These are phyloP conservation scores for Selene dorsalis DNA, from an alignment of 2,797 vertebrate species.

Conservation along the genomic window DNA sequence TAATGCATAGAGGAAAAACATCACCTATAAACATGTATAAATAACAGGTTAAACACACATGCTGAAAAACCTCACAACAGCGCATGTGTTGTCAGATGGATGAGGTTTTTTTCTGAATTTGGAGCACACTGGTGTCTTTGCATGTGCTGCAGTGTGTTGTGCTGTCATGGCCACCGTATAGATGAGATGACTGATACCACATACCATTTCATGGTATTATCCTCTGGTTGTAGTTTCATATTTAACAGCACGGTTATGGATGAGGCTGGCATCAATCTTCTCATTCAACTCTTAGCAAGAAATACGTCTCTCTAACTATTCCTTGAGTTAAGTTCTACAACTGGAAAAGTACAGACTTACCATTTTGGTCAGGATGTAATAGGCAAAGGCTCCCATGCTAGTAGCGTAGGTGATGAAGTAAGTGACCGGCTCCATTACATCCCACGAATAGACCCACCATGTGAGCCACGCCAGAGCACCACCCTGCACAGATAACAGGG, in stretches of 20 bases:
- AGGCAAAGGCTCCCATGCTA: constrained; percentile 91
- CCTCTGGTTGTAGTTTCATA: not conserved
- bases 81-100: too few relatives aligned
- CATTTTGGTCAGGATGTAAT: constrained; percentile 93
- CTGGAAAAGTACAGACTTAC: constrained; percentile 61
- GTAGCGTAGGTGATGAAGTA: constrained; percentile 95
- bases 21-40: not conserved
- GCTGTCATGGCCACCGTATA: not conserved
- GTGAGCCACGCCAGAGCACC: constrained; percentile 95
- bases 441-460: constrained; percentile 99
- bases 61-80: too few relatives aligned
- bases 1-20: not conserved
- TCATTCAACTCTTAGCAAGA: not conserved
- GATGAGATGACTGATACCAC: not conserved
- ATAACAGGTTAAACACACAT: not conserved
- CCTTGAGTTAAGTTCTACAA: too few relatives aligned
- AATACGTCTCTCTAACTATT: not conserved
- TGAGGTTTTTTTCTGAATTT: too few relatives aligned
- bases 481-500: constrained; percentile 91
- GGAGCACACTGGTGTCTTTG: too few relatives aligned
- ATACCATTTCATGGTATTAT: not conserved
- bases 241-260: not conserved
- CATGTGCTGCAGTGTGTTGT: too few relatives aligned
- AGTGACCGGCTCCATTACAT: constrained; percentile 96
- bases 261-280: not conserved